Base-by-base conservation (phyloP, 2,888 invertebrate genomes). In the Lydus trimaculatus region DNA sequence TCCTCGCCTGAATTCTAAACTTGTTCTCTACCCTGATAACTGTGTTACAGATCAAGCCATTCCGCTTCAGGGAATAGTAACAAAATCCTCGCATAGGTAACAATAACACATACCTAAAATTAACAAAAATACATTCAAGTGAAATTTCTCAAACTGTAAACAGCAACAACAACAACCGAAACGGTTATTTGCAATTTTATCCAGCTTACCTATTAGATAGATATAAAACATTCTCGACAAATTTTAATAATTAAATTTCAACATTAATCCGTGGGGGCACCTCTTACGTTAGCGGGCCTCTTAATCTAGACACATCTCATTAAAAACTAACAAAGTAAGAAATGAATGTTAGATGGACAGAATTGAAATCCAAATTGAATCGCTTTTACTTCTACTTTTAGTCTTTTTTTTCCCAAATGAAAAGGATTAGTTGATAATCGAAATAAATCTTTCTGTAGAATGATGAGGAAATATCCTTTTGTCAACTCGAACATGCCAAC, bases 31-130 rank as follows among this genome's bases (percentile, higher is more conserved):
- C 78, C 76, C 75, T 73, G 79, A 79, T 80, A 81, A 81, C 78
- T 78, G 72, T 75, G 78, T 80, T 80, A 79, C 75, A 77, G 77
- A 79, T 79, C 77, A 79, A 78, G 76, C 76, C 75, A 76, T 73
- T 74, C 73, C 73, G 72, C 75, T 73, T 71, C 68, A 64, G 76
- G 75, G 75, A 71, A 73, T 76, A 62, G 43, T 48, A 66, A 61
- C 39, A 66, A 72, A 74, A 62, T 68, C 68, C 58, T 31, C 23
- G 56, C 59, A 63, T 52, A n/a, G 61, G 43, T 43, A 43, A 17
- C 8, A 33, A 2, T 33, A 33, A 33, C 33, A 33, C 11, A 33
- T 33, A n/a, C n/a, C n/a, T n/a, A 7, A 43, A 23, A 52, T 20
- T 20, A 23, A 20, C 11, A 9, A 52, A 52, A 52, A 43, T 17